Conservation (phyloP, 2,797 vertebrate genomes). For the Chaenodraco wilsoni region DNA sequence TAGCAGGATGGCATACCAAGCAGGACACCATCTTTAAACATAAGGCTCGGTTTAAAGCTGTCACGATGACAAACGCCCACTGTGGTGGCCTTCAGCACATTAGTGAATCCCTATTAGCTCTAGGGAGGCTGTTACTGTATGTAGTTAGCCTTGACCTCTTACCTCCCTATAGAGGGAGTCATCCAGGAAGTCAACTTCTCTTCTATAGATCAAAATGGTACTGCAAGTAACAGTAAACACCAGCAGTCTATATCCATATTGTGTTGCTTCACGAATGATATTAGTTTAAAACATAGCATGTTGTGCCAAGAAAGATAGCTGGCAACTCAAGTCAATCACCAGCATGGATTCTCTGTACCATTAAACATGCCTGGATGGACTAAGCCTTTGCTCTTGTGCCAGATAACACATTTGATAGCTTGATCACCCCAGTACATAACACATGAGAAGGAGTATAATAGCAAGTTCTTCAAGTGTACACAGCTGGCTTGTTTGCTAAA, state of each 20-base stretch:
- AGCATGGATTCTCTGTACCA: conserved; percentile 50
- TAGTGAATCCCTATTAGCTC: conserved; percentile 28
- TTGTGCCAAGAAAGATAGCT: conserved; percentile 48
- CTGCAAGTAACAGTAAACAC: conserved; percentile 17
- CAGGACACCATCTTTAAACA: conserved; percentile 16
- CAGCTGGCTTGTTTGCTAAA: conserved; percentile 49
- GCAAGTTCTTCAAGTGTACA: conserved; percentile 16
- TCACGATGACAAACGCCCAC: conserved; percentile 47
- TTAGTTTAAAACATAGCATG: conserved; percentile 43
- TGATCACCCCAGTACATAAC: conserved; percentile 53
- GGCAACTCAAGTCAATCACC: conserved; percentile 48
- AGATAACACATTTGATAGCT: conserved; percentile 59
- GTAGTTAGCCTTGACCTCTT: conserved; percentile 35
- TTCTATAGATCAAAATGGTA: conserved; percentile 23
- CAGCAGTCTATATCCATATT: conserved; percentile 39
- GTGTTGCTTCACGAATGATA: conserved; percentile 32
- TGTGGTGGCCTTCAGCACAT: conserved; percentile 34
- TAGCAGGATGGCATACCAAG: conserved; percentile 2
- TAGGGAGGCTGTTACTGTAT: conserved; percentile 11
- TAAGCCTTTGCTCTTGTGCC: conserved; percentile 51
- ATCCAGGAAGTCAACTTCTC: conserved; percentile 3
- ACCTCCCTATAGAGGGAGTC: conserved; percentile 18
- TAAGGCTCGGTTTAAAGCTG: conserved; percentile 29
- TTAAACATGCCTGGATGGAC: conserved; percentile 64
- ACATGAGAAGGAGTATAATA: not conserved